Percentiles rank a stretch among this genome's conserved stretches.
phyloP scores from a whole-genome alignment of 2,113 vertebrate genomes.

The Hiodon tergisus region DNA sequence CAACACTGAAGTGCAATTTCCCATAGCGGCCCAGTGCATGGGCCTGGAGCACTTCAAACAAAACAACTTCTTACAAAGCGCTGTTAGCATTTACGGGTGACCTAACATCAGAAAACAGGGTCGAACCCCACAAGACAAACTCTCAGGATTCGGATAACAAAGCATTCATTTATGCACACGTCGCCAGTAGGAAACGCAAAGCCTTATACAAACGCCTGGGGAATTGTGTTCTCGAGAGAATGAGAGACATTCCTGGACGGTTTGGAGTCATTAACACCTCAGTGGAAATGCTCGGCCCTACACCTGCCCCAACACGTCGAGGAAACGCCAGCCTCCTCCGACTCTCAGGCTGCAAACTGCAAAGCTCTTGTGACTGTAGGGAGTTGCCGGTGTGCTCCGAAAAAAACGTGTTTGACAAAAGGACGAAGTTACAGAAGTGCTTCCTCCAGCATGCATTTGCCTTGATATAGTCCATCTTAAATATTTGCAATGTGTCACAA shows the following conservation, averaged over 20 bases:
- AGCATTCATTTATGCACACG: constrained; percentile 65
- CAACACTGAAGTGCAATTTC: constrained; percentile 25
- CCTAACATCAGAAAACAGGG: constrained; percentile 67
- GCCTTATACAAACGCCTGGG: constrained; percentile 62
- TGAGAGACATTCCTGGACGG: constrained; percentile 63
- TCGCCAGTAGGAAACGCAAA: constrained; percentile 70
- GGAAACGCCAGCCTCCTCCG: constrained; percentile 2
- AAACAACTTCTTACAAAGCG: constrained; percentile 43
- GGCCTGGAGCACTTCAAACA: constrained; percentile 37
- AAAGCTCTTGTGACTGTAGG: too few species aligned
- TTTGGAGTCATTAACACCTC: constrained; percentile 52
- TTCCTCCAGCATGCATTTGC: not conserved
- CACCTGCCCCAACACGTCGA: constrained; percentile 31
- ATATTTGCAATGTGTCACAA: not conserved
- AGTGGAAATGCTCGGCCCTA: constrained; percentile 39
- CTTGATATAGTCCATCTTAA: not conserved
- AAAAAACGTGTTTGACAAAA: constrained; percentile 15
- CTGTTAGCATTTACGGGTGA: constrained; percentile 59
- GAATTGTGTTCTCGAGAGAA: constrained; percentile 33
- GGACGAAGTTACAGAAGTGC: constrained; percentile 29
- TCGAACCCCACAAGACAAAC: constrained; percentile 59
- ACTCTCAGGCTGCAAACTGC: not conserved
- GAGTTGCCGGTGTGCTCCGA: not conserved
- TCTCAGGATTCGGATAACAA: constrained; percentile 62
- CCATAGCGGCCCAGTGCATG: constrained; percentile 43